Evolutionary conservation across 2,113 vertebrate genomes (phyloP), one percentile per base, ranked within the genome.

Genomic region (Conger conger): DNA sequence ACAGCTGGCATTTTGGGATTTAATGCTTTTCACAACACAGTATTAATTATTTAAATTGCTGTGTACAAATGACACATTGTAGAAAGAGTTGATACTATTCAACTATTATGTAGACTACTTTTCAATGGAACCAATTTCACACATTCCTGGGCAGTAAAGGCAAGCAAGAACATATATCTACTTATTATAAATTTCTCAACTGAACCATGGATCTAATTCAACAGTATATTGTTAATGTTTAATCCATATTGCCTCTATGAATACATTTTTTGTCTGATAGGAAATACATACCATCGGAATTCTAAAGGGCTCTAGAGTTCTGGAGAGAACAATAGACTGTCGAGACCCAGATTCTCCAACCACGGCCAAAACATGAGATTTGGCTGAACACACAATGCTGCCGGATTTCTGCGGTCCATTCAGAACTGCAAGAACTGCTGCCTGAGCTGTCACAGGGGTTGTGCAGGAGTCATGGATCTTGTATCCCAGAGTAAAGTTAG

Each of bases 391-490:
- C 37, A 78, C 54, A 15, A n/a, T 18, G 5, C 80, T 81, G 3
- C 42, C 7, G 36, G 54, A n/a, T 30, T 68, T 23, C 16, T 78
- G 50, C 4, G 76, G 84, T 82, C 79, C 85, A 63, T 84, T 86
- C 27, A 88, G 13, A 3, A 84, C 16, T 16, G 76, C 36, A 11
- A 88, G 42, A 85, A 76, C 78, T 1, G 84, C 85, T 38, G 63
- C 17, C 38, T 82, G 73, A 13, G 42, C 30, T 54, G 57, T 40
- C 63, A 76, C 73, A 77, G 73, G 73, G 42, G 83, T n/a, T 35
- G 86, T 50, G 45, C 83, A 84, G 16, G 86, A 87, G 54, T 87
- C 86, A 76, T 84, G 80, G 73, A 87, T 87, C 80, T 84, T 82
- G 18, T 87, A 87, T 30, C 86, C 86, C 33, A 87, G 36, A 16